Evolutionary conservation across 2,797 vertebrate species (phyloP).

Genomic region (Acipenser oxyrinchus): DNA sequence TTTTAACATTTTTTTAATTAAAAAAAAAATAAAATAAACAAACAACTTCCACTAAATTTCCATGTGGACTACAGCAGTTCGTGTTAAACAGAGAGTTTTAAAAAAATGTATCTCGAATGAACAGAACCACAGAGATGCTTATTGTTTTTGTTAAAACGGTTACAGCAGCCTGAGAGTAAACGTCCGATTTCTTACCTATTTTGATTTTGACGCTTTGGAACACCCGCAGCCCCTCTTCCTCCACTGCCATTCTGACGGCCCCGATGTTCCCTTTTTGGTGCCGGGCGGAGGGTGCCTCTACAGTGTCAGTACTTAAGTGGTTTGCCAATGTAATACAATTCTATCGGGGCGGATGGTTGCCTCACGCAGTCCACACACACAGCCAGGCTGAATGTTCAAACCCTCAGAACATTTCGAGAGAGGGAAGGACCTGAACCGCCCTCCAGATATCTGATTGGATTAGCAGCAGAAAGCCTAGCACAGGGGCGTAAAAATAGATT

Average conservation of each 20-base stretch:
- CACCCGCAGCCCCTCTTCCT: constrained; percentile 91
- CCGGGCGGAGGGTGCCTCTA: constrained; percentile 39
- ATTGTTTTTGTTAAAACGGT: too few relatives aligned
- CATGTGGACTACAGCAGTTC: too few relatives aligned
- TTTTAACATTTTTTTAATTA: too few relatives aligned
- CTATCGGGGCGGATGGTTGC: constrained; percentile 53
- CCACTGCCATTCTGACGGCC: constrained; percentile 81
- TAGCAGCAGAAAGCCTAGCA: too few relatives aligned
- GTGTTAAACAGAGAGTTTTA: too few relatives aligned
- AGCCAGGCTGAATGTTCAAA: constrained; percentile 25
- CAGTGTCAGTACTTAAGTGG: constrained; percentile 27
- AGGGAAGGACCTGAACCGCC: constrained; percentile 39
- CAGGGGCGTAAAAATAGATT: too few relatives aligned
- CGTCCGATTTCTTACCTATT: constrained; percentile 70
- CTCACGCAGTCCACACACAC: constrained; percentile 37
- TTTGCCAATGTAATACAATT: constrained; percentile 43
- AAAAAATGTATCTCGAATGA: too few relatives aligned
- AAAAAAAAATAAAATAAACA: too few relatives aligned
- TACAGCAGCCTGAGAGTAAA: too few relatives aligned
- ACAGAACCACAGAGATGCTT: too few relatives aligned
- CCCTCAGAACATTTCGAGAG: constrained; percentile 27
- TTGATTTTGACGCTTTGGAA: constrained; percentile 98
- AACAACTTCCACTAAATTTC: too few relatives aligned
- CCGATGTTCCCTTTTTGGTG: constrained; percentile 29
- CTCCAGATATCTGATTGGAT: constrained; percentile 22